Conservation (phyloP, 2,113 vertebrate genomes). For the Clarias magur region DNA sequence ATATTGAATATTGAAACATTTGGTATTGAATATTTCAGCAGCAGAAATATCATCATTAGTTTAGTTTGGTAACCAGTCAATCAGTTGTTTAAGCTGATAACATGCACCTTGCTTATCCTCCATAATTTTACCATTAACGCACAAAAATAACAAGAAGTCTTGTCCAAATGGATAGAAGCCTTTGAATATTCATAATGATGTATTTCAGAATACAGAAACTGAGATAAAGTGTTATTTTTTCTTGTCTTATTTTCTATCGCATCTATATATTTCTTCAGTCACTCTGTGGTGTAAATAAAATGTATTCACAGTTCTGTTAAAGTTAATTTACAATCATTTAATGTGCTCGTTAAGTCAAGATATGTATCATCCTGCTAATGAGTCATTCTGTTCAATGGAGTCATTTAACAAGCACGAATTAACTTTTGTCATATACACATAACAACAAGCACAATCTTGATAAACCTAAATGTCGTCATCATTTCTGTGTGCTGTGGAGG, state of each 20-base stretch:
- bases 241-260: not conserved
- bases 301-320: not conserved
- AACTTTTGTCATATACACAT: conserved; percentile 1
- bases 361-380: not conserved
- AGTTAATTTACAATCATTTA: not conserved
- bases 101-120: not conserved
- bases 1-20: too few species aligned
- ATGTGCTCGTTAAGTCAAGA: not conserved
- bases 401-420: not conserved
- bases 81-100: not conserved
- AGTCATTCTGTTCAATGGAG: not conserved
- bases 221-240: not conserved
- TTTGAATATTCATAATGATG: not conserved
- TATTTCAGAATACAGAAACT: not conserved
- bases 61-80: not conserved
- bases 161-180: not conserved
- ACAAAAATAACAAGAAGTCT: not conserved
- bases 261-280: not conserved
- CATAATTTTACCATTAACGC: not conserved
- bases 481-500: not conserved
- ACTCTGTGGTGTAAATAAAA: not conserved
- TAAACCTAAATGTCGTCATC: not conserved
- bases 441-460: not conserved
- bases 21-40: not conserved
- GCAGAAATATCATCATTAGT: not conserved